Evolutionary conservation across 2,888 invertebrate species (phyloP), one percentile per base, ranked within the genome.

Genomic region (Crossocerus cetratus): DNA sequence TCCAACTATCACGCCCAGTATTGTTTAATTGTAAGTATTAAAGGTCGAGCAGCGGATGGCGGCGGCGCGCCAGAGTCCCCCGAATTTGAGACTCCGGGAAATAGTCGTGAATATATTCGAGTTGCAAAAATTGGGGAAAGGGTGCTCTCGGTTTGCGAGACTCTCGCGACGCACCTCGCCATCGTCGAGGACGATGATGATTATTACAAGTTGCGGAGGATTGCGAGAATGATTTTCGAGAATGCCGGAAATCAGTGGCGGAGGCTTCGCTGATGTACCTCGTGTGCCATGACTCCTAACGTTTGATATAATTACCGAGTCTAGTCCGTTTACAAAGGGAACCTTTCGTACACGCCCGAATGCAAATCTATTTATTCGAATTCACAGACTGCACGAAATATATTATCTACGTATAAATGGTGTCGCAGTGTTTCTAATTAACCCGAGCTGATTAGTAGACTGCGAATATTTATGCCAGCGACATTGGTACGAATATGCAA

Each of bases 311-410:
- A 78, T 81, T 82, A 84, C 74, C 74, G 77, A 83, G 68, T 84
- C 76, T 86, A 86, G 85, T 86, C 82, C 77, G 83, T 84, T 84
- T 84, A 81, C 76, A 81, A 69, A 32, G 49, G 77, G 74, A 77
- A 83, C 76, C 82, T 86, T 84, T 86, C 82, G 82, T 84, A 86
- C 82, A 79, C 84, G 80, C 80, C 82, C 77, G 78, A 85, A 16
- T 14, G 81, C 77, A 81, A 83, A 84, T 83, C 84, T 87, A 84
- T 87, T 87, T 87, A 85, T 79, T 82, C 82, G 80, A 83, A 85
- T 78, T 78, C 78, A 86, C 86, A 87, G 85, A 87, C 86, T 86
- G 87, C 88, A 88, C 88, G 86, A 86, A 87, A 86, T 84, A 86
- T 83, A 87, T 84, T 76, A 78, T 57, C 71, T 78, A 72, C 71